Evolutionary conservation across 2,888 invertebrate genomes (phyloP).

Genomic region (Sinopyrophorus schimmeli): DNA sequence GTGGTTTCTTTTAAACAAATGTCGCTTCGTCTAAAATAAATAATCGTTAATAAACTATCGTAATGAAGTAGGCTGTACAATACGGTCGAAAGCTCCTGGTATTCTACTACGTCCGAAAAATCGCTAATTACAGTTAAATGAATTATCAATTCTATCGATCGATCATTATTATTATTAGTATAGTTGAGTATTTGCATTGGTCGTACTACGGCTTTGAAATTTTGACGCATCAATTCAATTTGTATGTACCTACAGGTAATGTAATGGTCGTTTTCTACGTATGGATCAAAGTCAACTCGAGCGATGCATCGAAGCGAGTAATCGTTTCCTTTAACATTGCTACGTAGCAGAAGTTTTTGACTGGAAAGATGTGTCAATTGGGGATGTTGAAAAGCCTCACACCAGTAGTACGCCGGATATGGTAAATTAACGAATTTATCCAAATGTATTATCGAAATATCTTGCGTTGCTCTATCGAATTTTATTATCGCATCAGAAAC

Average conservation of each 20-base stretch:
- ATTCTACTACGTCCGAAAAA: not conserved
- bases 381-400: constrained; percentile 28
- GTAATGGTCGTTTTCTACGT: not conserved
- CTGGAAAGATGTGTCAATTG: constrained; percentile 4
- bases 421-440: not conserved
- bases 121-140: not conserved
- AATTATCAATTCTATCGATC: not conserved
- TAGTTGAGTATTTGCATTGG: not conserved
- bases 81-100: not conserved
- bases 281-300: not conserved
- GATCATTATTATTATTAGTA: not conserved
- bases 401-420: constrained; percentile 30
- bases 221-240: not conserved
- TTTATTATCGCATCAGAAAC: not conserved
- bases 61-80: not conserved
- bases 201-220: not conserved
- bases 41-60: not conserved
- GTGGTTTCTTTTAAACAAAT: constrained; percentile 20
- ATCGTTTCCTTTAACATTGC: not conserved
- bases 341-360: not conserved
- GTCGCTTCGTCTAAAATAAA: constrained; percentile 4
- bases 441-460: not conserved
- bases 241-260: not conserved
- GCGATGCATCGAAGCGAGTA: not conserved
- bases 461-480: not conserved